phyloP scores from a whole-genome alignment of 2,113 vertebrate species.

The Terrapene triunguis region DNA sequence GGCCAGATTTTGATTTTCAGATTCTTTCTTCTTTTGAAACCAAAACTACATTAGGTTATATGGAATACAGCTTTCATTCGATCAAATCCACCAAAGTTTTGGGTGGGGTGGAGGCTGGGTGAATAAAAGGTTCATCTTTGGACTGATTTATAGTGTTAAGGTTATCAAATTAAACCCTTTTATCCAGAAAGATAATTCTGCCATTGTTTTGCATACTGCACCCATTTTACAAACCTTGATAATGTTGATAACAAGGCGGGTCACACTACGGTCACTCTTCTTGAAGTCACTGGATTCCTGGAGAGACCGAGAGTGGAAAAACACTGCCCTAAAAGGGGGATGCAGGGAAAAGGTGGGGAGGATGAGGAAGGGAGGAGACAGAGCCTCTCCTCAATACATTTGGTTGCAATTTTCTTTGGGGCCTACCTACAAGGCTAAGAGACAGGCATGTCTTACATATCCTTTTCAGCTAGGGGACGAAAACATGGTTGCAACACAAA shows the following conservation, averaged over 20 bases:
- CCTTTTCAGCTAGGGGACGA: background rate
- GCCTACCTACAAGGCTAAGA: background rate
- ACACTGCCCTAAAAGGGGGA: background rate
- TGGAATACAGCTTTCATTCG: background rate
- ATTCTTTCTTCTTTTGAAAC: background rate
- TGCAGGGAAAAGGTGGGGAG: background rate
- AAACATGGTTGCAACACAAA: background rate
- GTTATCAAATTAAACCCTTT: background rate
- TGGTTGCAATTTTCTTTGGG: background rate
- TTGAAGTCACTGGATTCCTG: background rate
- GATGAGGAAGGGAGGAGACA: background rate
- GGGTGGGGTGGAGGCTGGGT: background rate
- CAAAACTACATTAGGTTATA: background rate
- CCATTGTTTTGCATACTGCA: background rate
- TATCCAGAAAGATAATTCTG: background rate
- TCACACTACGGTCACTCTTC: background rate
- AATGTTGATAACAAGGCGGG: background rate
- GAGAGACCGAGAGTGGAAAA: background rate
- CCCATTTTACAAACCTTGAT: background rate
- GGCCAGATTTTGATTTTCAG: background rate
- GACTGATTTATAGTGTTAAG: background rate
- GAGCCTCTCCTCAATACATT: background rate
- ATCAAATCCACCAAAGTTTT: background rate
- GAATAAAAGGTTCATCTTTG: background rate
- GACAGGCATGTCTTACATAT: background rate